A percentile compares a stretch with the other conserved stretches of the same genome.
Conservation (phyloP, 1,140 invertebrate species). For the Dendroctonus ponderosae region DNA sequence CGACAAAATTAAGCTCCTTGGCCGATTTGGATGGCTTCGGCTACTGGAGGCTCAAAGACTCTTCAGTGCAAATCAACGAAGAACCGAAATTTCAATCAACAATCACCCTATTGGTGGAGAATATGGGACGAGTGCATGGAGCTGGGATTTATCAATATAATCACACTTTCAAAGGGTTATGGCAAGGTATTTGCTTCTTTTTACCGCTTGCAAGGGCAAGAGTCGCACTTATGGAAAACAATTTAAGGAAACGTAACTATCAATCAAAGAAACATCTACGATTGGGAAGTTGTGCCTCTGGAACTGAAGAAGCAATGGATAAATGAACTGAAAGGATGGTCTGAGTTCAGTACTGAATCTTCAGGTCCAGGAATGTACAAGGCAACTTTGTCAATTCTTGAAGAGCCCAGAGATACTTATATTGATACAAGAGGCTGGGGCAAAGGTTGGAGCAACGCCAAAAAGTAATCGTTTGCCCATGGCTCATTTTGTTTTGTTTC, state of each 20-base stretch:
- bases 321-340: constrained; percentile 33
- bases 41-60: constrained; percentile 51
- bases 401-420: constrained; percentile 39
- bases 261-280: constrained; percentile 47
- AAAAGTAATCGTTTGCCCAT: background rate
- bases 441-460: constrained; percentile 49
- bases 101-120: constrained; percentile 60
- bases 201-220: constrained; percentile 11
- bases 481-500: background rate
- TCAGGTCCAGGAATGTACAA: constrained; percentile 44
- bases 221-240: background rate
- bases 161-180: constrained; percentile 54
- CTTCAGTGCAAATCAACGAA: constrained; percentile 29
- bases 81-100: constrained; percentile 40
- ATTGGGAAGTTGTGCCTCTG: constrained; percentile 56
- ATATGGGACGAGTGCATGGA: constrained; percentile 60
- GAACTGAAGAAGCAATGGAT: constrained; percentile 55
- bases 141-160: constrained; percentile 49
- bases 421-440: constrained; percentile 53
- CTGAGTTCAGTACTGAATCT: constrained; percentile 2
- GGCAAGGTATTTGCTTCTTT: constrained; percentile 43
- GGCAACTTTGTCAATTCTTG: constrained; percentile 28
- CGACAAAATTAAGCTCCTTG: constrained; percentile 38
- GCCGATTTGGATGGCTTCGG: constrained; percentile 50
- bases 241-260: constrained; percentile 46